phyloP scores from a whole-genome alignment of 2,888 invertebrate genomes.

The Diaphora mendica region DNA sequence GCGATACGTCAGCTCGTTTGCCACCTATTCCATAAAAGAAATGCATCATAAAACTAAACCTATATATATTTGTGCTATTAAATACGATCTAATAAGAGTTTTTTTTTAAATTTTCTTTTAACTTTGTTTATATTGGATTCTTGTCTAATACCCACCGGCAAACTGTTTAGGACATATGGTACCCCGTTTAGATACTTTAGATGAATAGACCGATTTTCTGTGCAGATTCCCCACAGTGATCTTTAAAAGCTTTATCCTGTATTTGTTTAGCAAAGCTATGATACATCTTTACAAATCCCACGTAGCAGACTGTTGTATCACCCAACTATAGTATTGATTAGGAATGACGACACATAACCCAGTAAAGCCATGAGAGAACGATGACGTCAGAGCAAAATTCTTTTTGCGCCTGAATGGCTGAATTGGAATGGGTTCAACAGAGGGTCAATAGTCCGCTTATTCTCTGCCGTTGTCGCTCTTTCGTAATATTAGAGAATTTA shows the following conservation, averaged over 20 bases:
- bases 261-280: background rate
- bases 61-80: too few species aligned
- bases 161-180: too few species aligned
- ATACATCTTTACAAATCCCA: background rate
- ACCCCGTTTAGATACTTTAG: too few species aligned
- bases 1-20: too few species aligned
- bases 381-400: background rate
- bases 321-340: background rate
- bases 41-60: too few species aligned
- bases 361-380: conserved; percentile 2
- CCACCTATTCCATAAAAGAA: too few species aligned
- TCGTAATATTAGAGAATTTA: background rate
- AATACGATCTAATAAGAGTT: too few species aligned
- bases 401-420: conserved; percentile 15
- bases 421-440: conserved; percentile 3
- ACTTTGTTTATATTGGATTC: too few species aligned
- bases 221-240: background rate
- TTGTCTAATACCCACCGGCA: too few species aligned
- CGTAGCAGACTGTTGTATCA: background rate
- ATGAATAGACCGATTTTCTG: too few species aligned
- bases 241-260: background rate
- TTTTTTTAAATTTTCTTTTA: too few species aligned
- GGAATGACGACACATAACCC: background rate
- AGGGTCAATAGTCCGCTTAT: background rate
- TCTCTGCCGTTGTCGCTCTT: background rate